Percentiles rank a stretch among this genome's conserved stretches.
phyloP scores from a whole-genome alignment of 2,888 invertebrate species.

The Argyresthia goedartella region DNA sequence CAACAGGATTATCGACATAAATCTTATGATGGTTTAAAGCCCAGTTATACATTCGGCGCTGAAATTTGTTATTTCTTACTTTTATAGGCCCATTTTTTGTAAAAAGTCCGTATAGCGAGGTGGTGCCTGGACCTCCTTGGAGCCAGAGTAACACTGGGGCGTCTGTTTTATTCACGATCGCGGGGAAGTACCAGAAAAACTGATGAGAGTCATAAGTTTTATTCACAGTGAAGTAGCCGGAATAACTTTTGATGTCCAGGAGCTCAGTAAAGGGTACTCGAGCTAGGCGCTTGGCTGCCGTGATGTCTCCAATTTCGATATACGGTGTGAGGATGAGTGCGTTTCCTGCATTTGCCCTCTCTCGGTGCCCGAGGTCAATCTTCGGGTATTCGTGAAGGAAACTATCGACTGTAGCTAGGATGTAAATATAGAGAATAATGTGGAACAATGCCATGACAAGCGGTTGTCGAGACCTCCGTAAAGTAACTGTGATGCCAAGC shows the following conservation, averaged over 20 bases:
- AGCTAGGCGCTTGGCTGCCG: slow-evolving; percentile 71
- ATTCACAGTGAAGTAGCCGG: slow-evolving; percentile 90
- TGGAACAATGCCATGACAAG: no score
- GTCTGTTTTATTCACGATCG: slow-evolving; percentile 63
- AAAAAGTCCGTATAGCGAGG: slow-evolving; percentile 84
- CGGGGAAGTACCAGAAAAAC: slow-evolving; percentile 95
- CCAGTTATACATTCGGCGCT: slow-evolving; percentile 83
- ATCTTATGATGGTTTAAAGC: slow-evolving; percentile 82
- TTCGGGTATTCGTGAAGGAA: slow-evolving; percentile 46
- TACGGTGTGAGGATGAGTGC: slow-evolving; percentile 84
- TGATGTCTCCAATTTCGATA: slow-evolving; percentile 78
- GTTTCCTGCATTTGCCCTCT: slow-evolving; percentile 50
- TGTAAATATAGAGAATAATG: slow-evolving; percentile 16
- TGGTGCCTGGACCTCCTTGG: slow-evolving; percentile 88
- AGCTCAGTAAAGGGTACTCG: slow-evolving; percentile 72
- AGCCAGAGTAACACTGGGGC: slow-evolving; percentile 87
- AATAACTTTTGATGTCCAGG: slow-evolving; percentile 75
- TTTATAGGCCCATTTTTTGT: slow-evolving; percentile 84
- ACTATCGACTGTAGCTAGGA: slow-evolving; percentile 25
- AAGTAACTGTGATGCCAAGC: no score
- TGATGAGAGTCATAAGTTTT: slow-evolving; percentile 81
- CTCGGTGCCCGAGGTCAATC: slow-evolving; percentile 31
- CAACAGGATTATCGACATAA: slow-evolving; percentile 94
- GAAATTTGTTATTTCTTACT: slow-evolving; percentile 44
- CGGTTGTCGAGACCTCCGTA: no score